Conservation (phyloP, 2,888 invertebrate species). For the Mactromeris polynyma region DNA sequence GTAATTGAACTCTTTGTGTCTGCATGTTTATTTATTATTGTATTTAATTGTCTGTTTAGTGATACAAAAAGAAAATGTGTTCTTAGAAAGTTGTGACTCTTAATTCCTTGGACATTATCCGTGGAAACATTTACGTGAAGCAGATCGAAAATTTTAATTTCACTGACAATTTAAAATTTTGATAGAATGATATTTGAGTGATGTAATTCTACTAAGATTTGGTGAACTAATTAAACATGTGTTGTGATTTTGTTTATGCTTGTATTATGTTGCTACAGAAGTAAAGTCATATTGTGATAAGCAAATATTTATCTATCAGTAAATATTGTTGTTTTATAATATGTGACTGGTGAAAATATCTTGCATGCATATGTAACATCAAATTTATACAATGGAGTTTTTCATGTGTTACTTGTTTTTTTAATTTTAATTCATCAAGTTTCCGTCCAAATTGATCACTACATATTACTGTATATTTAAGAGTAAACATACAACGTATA, state of each 20-base stretch:
- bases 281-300: neutral
- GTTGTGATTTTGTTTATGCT: neutral
- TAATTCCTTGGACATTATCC: neutral
- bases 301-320: neutral
- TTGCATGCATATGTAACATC: neutral
- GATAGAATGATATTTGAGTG: neutral
- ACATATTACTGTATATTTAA: no score
- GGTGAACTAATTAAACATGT: neutral
- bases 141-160: neutral
- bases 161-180: neutral
- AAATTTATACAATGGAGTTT: neutral
- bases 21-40: neutral
- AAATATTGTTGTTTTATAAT: neutral
- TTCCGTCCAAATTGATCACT: no score
- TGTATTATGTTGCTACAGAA: neutral
- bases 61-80: neutral
- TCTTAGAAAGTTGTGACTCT: neutral
- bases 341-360: neutral
- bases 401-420: no score
- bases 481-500: no score
- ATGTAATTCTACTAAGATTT: neutral
- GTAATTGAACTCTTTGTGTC: neutral
- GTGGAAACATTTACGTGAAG: neutral
- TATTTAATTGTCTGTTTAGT: neutral
- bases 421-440: no score